Evolutionary conservation across 2,113 vertebrate species (phyloP).

Genomic region (Heloderma charlesbogerti): DNA sequence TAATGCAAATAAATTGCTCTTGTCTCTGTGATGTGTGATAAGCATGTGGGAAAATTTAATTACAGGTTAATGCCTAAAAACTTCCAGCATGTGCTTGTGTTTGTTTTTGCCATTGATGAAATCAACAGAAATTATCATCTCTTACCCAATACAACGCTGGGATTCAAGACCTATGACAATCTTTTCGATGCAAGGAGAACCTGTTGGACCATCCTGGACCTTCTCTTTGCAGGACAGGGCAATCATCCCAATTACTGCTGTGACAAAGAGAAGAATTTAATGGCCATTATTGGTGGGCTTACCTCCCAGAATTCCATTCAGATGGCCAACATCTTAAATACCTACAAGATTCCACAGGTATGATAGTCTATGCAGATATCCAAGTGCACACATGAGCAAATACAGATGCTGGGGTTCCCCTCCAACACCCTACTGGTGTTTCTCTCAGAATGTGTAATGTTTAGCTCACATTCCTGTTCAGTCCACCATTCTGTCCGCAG

Average conservation of each 20-base stretch:
- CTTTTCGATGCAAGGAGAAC: neutral
- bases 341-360: neutral
- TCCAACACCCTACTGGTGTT: too few species aligned
- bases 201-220: neutral
- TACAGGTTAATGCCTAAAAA: neutral
- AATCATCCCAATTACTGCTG: neutral
- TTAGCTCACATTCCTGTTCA: too few species aligned
- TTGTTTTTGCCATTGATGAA: neutral
- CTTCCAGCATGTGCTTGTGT: neutral
- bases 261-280: neutral
- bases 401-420: too few species aligned
- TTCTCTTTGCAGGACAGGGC: neutral
- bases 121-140: neutral
- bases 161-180: neutral
- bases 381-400: too few species aligned
- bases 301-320: neutral
- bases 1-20: too few species aligned
- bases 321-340: neutral
- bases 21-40: too few species aligned
- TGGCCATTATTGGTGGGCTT: neutral
- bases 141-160: neutral
- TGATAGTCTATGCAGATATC: too few species aligned
- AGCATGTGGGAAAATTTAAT: too few species aligned
- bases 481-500: too few species aligned
- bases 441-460: too few species aligned